Conservation (phyloP, 2,113 vertebrate genomes). For the Syrrhaptes paradoxus region DNA sequence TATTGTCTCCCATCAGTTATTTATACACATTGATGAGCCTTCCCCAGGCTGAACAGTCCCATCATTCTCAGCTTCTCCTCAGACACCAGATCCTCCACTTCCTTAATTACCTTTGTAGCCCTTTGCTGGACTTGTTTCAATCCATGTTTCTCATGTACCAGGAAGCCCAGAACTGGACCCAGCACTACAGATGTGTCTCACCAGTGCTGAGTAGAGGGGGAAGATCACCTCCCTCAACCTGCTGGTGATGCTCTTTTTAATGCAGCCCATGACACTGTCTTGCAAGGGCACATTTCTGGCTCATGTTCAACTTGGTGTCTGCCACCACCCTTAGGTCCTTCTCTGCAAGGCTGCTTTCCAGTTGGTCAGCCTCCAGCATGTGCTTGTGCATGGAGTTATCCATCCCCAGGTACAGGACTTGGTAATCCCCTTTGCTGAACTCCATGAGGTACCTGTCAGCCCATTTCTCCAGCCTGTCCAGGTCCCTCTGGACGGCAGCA, state of each 20-base stretch:
- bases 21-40: not conserved
- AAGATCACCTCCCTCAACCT: not conserved
- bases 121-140: not conserved
- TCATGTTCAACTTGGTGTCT: not conserved
- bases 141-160: not conserved
- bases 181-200: not conserved
- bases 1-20: not conserved
- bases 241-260: not conserved
- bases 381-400: not conserved
- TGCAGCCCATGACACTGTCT: no score
- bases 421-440: not conserved
- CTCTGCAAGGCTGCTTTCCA: not conserved
- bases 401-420: not conserved
- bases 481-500: no score
- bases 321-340: not conserved
- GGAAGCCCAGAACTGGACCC: not conserved
- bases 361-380: not conserved
- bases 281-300: no score
- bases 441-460: not conserved
- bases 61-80: not conserved
- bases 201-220: not conserved
- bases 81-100: not conserved
- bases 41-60: not conserved
- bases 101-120: not conserved
- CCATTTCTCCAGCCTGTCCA: no score